phyloP scores from a whole-genome alignment of 2,797 vertebrate species.

The Semotilus atromaculatus region DNA sequence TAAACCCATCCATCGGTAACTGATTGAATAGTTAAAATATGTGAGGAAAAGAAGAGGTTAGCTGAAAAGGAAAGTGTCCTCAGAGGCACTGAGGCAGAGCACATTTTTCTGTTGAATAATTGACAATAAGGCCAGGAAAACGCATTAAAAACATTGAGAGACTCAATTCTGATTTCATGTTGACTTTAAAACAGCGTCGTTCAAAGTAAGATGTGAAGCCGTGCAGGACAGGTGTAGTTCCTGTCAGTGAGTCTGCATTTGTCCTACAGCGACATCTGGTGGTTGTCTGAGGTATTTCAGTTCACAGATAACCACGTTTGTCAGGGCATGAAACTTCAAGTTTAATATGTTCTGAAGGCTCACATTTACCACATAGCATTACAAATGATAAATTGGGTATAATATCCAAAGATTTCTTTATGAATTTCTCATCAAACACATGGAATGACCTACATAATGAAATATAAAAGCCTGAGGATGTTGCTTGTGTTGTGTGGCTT shows the following conservation, averaged over 20 bases:
- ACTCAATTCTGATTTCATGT: not conserved
- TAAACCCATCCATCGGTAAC: not conserved
- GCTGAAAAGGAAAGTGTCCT: not conserved
- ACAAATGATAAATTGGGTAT: not conserved
- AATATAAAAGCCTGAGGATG: not conserved
- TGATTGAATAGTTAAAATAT: no score
- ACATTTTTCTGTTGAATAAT: not conserved
- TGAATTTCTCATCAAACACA: not conserved
- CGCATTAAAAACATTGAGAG: not conserved
- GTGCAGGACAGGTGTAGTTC: not conserved
- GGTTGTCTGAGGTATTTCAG: not conserved
- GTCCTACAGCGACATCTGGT: constrained; percentile 17
- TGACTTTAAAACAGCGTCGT: not conserved
- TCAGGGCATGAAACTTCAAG: not conserved
- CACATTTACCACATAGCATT: not conserved
- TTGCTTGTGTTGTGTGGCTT: not conserved
- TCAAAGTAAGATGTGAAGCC: not conserved
- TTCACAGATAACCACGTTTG: not conserved
- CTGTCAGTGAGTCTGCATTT: no score
- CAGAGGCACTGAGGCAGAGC: not conserved
- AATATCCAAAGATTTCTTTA: not conserved
- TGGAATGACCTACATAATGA: not conserved
- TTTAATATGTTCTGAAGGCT: constrained; percentile 1
- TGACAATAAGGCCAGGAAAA: not conserved
- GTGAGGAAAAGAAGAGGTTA: not conserved